These are phyloP conservation scores for Machaerirhynchus nigripectus DNA, from an alignment of 2,113 vertebrate genomes.

Conservation along the genomic window DNA sequence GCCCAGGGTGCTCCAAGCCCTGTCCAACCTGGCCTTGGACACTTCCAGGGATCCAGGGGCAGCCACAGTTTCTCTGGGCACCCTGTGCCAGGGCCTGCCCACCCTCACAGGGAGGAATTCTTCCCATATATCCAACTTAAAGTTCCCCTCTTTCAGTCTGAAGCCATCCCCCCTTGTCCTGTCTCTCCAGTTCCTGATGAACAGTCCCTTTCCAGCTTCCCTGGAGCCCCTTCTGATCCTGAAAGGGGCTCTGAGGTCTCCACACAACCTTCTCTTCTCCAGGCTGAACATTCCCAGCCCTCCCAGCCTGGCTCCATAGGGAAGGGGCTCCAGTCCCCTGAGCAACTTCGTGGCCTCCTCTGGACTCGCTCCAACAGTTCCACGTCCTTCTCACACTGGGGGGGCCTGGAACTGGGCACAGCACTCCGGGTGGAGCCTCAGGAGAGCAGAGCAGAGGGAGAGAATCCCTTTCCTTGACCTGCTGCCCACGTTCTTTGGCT, in stretches of 20 bases:
- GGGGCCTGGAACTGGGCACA: not conserved
- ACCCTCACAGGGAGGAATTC: not conserved
- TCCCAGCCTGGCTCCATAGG: not conserved
- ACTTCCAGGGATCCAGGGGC: not conserved
- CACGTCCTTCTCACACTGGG: not conserved
- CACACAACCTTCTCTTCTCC: not conserved
- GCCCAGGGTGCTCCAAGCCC: not conserved
- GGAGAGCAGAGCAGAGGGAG: not conserved
- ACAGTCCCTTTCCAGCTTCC: not conserved
- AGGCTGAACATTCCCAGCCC: not conserved
- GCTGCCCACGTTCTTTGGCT: not conserved
- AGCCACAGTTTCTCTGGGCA: not conserved
- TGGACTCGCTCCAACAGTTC: not conserved
- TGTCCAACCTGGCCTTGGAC: fast-evolving
- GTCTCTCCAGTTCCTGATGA: not conserved
- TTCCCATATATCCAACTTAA: not conserved
- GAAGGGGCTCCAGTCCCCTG: not conserved
- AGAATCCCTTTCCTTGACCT: not conserved
- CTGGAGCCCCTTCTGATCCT: not conserved
- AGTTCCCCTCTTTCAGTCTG: not conserved
- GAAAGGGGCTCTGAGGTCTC: not conserved
- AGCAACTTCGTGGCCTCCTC: fast-evolving
- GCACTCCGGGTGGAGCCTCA: not conserved
- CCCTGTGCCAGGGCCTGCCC: not conserved
- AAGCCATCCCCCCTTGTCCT: not conserved